A percentile compares a stretch with the other conserved stretches of the same genome.
Conservation (phyloP, 2,888 invertebrate genomes). For the Machimus rusticus region DNA sequence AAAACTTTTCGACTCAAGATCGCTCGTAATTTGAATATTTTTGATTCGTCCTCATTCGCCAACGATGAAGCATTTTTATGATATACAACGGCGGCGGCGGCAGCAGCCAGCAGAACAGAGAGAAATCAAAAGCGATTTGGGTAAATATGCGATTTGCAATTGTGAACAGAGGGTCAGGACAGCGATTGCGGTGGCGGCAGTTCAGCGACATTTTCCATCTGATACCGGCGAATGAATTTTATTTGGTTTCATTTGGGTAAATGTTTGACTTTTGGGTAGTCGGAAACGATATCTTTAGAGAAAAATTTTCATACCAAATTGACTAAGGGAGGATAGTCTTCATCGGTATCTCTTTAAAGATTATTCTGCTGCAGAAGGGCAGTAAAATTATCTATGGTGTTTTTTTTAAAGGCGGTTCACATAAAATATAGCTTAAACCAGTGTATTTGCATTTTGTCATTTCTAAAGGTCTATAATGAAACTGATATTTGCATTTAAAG, state of each 20-base stretch:
- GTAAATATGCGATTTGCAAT: constrained; percentile 35
- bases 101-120: background rate
- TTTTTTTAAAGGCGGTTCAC: background rate
- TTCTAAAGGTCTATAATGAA: background rate
- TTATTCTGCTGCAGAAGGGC: background rate
- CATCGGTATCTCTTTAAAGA: background rate
- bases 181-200: background rate
- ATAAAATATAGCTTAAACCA: background rate
- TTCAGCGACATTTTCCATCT: background rate
- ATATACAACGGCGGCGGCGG: background rate
- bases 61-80: constrained; percentile 15
- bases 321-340: background rate
- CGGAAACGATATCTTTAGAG: background rate
- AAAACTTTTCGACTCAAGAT: constrained; percentile 23
- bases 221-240: constrained; percentile 24
- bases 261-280: constrained; percentile 23
- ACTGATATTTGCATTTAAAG: background rate
- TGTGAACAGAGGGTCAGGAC: constrained; percentile 28
- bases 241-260: constrained; percentile 36
- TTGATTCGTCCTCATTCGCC: constrained; percentile 18
- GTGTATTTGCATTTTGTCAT: background rate
- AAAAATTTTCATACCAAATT: background rate
- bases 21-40: constrained; percentile 34
- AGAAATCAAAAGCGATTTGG: constrained; percentile 34
- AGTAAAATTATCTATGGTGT: background rate